Evolutionary conservation across 2,113 vertebrate genomes (phyloP), one percentile per base, ranked within the genome.

Genomic region (Cinclus cinclus): DNA sequence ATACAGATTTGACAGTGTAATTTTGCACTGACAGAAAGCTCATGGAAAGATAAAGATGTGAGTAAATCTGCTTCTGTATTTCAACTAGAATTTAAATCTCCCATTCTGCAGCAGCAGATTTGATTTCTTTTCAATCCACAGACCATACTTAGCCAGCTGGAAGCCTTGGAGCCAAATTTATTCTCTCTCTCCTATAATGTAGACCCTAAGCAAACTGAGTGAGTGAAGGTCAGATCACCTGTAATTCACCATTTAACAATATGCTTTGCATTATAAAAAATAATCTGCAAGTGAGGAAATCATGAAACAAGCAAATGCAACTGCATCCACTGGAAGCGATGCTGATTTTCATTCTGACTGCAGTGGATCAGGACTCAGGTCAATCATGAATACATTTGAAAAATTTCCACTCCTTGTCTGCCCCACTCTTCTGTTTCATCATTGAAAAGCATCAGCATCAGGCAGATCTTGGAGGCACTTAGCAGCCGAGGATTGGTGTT

Each of bases 371-470:
- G 71, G 67, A 85, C 37, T 76, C n/a, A 42, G 0, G 19, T 60
- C 80, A 83, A 27, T 83, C 86, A 75, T 0, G 5, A 50, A 44
- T 39, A 62, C 0, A 0, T 68, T 63, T 53, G 77, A 89, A 91
- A 95, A 46, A 53, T 78, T 71, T 68, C 62, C 59, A 76, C 49
- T 85, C 49, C 24, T 52, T 53, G 39, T 58, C 73, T 96, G 93
- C 55, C 84, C 83, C 94, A 89, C 84, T 95, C 92, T 89, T 79
- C 37, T 55, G 46, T 65, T 79, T 67, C 87, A 77, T 83, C 27
- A 59, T 55, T 73, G 92, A 42, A 79, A 92, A 94, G 44, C 62
- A 25, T 90, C 27, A 0, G 77, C 68, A 69, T 46, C 58, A 75
- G 87, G 64, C 81, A 89, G 81, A 56, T 83, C 94, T 87, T 73